A percentile compares a stretch with the other conserved stretches of the same genome.
These are phyloP conservation scores for Agapostemon virescens DNA, from an alignment of 2,888 invertebrate genomes.

Conservation along the genomic window DNA sequence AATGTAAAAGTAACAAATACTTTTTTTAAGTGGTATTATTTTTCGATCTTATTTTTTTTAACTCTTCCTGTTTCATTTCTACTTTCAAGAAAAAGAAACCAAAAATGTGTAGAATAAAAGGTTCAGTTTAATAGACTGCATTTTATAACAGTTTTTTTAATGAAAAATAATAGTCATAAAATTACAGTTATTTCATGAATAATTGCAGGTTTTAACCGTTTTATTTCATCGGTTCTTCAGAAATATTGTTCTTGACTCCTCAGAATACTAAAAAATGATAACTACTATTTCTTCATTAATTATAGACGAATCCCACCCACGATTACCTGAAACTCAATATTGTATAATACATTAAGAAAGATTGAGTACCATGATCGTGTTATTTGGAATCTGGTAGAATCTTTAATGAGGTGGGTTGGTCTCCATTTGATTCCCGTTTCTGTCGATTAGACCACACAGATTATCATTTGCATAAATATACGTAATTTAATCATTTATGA, in stretches of 20 bases:
- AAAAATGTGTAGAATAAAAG: too few species aligned
- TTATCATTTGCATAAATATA: background rate
- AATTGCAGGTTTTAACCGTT: too few species aligned
- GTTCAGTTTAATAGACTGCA: too few species aligned
- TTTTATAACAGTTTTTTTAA: too few species aligned
- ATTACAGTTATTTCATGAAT: too few species aligned
- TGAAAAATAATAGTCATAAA: too few species aligned
- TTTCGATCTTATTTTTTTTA: too few species aligned
- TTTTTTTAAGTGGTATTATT: too few species aligned
- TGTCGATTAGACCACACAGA: background rate
- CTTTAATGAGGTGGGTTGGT: background rate
- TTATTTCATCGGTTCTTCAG: too few species aligned
- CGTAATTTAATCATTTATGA: background rate
- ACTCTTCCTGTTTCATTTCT: too few species aligned
- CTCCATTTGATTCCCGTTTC: background rate
- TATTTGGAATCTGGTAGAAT: background rate
- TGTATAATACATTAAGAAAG: background rate
- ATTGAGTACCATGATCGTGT: background rate
- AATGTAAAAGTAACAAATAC: too few species aligned
- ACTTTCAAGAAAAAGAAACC: too few species aligned
- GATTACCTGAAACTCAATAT: background rate
- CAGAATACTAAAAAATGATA: background rate
- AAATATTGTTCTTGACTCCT: background rate
- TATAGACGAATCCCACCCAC: background rate
- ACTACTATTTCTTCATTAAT: constrained; percentile 35